Evolutionary conservation across 2,113 vertebrate species (phyloP).

Genomic region (Piaya cayana): DNA sequence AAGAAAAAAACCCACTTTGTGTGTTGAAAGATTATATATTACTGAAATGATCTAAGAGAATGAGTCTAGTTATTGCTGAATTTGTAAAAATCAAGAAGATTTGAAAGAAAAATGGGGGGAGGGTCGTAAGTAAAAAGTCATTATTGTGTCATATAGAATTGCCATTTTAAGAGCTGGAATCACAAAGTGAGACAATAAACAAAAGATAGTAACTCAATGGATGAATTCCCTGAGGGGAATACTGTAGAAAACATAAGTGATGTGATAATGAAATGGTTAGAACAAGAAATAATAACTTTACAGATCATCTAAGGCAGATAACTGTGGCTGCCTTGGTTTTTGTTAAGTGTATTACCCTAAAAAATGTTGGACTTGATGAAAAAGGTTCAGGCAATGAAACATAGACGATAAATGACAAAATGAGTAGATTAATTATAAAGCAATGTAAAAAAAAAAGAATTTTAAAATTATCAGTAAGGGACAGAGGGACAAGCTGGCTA

Average conservation of each 20-base stretch:
- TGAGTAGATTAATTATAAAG: neutral
- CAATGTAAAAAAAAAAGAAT: neutral
- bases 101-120: neutral
- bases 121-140: neutral
- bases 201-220: neutral
- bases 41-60: neutral
- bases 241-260: neutral
- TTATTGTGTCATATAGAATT: neutral
- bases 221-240: neutral
- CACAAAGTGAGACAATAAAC: neutral
- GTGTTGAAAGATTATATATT: neutral
- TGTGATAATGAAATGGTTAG: neutral
- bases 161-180: neutral
- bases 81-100: neutral
- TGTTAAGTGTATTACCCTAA: neutral
- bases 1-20: neutral
- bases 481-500: neutral
- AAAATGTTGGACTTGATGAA: neutral
- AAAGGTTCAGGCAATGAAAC: neutral
- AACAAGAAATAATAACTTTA: neutral
- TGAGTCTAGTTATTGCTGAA: neutral
- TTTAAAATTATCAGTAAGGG: neutral
- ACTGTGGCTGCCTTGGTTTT: neutral
- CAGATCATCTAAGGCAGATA: neutral
- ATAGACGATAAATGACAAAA: neutral